Base-by-base conservation (phyloP, 2,888 invertebrate genomes). In the Nesidiocoris tenuis region DNA sequence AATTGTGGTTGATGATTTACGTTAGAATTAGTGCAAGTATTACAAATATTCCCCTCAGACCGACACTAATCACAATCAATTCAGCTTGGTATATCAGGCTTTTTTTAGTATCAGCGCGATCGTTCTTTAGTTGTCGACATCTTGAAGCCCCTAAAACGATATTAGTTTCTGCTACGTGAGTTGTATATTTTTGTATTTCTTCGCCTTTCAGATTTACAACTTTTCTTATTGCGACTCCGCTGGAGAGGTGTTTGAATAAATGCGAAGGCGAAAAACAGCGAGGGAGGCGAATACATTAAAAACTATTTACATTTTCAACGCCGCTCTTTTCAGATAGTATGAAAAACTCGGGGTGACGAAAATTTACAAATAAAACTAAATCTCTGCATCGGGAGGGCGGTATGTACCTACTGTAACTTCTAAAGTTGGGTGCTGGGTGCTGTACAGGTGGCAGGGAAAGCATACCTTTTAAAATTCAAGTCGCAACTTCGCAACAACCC, bases 401-500 rank as follows among this genome's bases (percentile, higher is more conserved):
- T 3, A 39, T 39, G 39, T 3, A 39, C 12, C 12, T 39, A 39
- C 39, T 39, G 39, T 39, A 39, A 39, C 39, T 39, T 39, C 39
- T 39, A 39, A 12, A 12, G 12, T 3, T 3, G 12, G 12, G 39
- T 39, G 39, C 39, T 12, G 12, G 39, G 39, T 39, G 39, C 12
- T 39, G 39, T 39, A n/a, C n/a, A n/a, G 39, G 39, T 12, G 39
- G 5, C 39, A 39, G 39, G 39, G 39, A 12, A 12, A 39, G 39
- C 63, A 25, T 24, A 70, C 70, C 59, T 39, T 61, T 72, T 61
- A 72, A 72, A 72, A 72, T 72, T 72, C 72, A 61, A n/a, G 39
- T 72, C 63, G 61, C 72, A 72, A 72, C 72, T 72, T 72, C 61
- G 72, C 25, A 72, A 72, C 63, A 72, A 72, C 72, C 72, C 72